These are phyloP conservation scores for Lophius americanus DNA, from an alignment of 2,797 vertebrate species.

Conservation along the genomic window DNA sequence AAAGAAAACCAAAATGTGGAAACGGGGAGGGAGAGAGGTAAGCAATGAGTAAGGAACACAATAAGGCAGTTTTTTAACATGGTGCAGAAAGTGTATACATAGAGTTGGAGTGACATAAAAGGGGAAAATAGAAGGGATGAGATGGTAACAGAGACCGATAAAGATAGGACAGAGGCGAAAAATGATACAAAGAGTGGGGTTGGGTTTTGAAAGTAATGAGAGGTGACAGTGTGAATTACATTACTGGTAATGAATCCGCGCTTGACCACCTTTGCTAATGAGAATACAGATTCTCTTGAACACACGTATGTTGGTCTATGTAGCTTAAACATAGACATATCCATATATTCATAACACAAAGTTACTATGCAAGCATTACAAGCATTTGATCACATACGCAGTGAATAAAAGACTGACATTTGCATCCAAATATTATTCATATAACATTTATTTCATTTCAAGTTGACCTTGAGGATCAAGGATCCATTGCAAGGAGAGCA, in stretches of 20 bases:
- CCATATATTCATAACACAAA: conserved; percentile 4
- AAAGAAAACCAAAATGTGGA: conserved; percentile 25
- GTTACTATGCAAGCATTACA: neutral
- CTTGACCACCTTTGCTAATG: conserved; percentile 71
- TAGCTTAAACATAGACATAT: conserved; percentile 11
- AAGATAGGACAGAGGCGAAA: conserved; percentile 9
- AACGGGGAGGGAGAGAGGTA: neutral
- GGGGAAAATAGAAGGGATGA: conserved; percentile 6
- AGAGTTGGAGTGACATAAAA: conserved; percentile 4
- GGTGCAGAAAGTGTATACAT: conserved; percentile 6
- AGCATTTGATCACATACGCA: neutral
- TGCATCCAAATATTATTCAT: neutral
- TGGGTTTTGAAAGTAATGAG: conserved; percentile 63
- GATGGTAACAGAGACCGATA: conserved; percentile 17
- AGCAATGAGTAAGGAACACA: neutral
- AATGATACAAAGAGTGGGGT: conserved; percentile 14
- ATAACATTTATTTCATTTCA: conserved; percentile 1
- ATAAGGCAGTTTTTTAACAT: conserved; percentile 14
- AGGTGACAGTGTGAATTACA: conserved; percentile 75
- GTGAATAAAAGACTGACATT: neutral
- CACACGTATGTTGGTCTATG: conserved; percentile 18
- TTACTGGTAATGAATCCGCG: conserved; percentile 77
- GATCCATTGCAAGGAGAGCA: neutral
- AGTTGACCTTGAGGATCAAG: conserved; percentile 7
- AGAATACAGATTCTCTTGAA: conserved; percentile 52